These are phyloP conservation scores for Diadophis punctatus DNA, from an alignment of 2,113 vertebrate species.

Conservation along the genomic window DNA sequence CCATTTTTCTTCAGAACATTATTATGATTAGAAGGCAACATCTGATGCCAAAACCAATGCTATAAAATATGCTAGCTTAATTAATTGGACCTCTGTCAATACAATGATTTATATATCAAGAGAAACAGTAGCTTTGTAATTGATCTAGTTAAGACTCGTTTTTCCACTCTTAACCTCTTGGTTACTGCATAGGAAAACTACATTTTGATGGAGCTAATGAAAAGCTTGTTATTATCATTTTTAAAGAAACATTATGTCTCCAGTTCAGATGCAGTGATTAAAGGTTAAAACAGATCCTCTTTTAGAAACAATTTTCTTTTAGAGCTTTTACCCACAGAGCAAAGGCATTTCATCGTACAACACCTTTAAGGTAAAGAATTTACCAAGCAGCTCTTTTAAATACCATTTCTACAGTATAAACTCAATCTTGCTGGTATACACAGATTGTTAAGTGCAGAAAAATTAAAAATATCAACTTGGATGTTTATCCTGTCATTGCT, in stretches of 20 bases:
- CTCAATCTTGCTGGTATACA: background rate
- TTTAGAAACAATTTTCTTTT: background rate
- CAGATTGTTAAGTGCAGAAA: background rate
- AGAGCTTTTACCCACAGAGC: background rate
- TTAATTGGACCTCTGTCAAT: background rate
- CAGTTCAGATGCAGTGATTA: background rate
- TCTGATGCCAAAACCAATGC: background rate
- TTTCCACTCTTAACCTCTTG: background rate
- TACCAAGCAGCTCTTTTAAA: background rate
- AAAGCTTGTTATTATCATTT: background rate
- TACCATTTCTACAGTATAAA: background rate
- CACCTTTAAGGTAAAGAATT: background rate
- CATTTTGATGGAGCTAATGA: background rate
- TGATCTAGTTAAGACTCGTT: background rate
- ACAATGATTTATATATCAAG: background rate
- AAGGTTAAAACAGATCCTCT: background rate
- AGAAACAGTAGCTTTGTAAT: background rate
- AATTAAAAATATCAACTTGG: conserved; percentile 7
- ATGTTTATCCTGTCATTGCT: conserved; percentile 27
- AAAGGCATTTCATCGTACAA: background rate
- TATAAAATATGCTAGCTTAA: background rate
- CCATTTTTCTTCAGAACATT: background rate
- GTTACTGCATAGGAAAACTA: background rate
- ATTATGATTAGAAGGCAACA: background rate
- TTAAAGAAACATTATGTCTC: background rate